phyloP scores from a whole-genome alignment of 2,113 vertebrate genomes.

The Labrus mixtus region DNA sequence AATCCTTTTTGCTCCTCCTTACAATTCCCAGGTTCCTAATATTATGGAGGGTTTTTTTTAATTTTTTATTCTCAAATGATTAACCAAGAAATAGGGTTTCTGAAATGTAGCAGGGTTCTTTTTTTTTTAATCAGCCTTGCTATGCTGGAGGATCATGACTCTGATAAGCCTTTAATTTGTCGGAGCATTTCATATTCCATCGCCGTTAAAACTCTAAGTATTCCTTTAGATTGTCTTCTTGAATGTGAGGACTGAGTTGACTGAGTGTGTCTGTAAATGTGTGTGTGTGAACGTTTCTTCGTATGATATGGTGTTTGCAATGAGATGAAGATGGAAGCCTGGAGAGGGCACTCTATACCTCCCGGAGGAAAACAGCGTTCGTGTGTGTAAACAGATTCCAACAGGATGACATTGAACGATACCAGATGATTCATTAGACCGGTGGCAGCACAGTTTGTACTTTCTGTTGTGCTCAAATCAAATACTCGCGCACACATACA shows the following conservation, averaged over 20 bases:
- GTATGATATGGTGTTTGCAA: constrained; percentile 35
- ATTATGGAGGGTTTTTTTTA: constrained; percentile 31
- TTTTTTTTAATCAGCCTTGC: constrained; percentile 39
- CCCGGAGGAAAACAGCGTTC: constrained; percentile 45
- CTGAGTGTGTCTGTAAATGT: constrained; percentile 10
- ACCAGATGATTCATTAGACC: constrained; percentile 39
- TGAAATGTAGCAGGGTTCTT: constrained; percentile 27
- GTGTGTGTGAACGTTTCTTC: background rate
- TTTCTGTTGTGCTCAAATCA: constrained; percentile 42
- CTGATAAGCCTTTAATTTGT: constrained; percentile 64
- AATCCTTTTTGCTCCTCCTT: constrained; percentile 19
- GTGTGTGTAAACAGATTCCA: constrained; percentile 49
- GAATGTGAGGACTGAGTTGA: constrained; percentile 61
- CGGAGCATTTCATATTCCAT: constrained; percentile 59
- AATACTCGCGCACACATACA: constrained; percentile 11
- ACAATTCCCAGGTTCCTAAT: constrained; percentile 65
- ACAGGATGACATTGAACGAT: constrained; percentile 31
- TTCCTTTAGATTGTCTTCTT: constrained; percentile 65
- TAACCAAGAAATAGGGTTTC: constrained; percentile 56
- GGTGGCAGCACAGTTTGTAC: constrained; percentile 46
- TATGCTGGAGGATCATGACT: constrained; percentile 34
- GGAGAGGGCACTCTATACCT: constrained; percentile 58
- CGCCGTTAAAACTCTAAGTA: constrained; percentile 54
- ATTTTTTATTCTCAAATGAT: constrained; percentile 26
- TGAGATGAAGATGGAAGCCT: constrained; percentile 64